phyloP scores from a whole-genome alignment of 2,113 vertebrate species.

The Dendropsophus ebraccatus region DNA sequence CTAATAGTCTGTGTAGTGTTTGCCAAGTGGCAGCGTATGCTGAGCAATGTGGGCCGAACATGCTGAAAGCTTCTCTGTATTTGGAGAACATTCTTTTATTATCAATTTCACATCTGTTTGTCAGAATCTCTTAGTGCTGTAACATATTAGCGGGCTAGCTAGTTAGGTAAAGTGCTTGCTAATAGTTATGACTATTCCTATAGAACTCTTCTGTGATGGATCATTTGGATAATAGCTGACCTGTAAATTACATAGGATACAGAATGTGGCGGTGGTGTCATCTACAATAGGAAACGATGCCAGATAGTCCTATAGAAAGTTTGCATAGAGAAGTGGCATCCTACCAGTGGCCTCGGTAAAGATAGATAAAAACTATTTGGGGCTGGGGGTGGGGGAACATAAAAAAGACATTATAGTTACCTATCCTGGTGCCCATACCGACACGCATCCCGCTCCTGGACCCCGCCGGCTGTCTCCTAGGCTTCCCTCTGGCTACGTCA shows the following conservation, averaged over 20 bases:
- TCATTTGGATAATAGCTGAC: background rate
- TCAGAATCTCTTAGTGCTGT: conserved; percentile 22
- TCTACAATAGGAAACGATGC: background rate
- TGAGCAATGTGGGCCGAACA: conserved; percentile 17
- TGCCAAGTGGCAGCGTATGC: conserved; percentile 27
- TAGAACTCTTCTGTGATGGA: background rate
- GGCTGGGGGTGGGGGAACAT: no score
- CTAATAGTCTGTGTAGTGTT: background rate
- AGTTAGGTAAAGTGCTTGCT: conserved; percentile 9
- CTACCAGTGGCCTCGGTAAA: no score
- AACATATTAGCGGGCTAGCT: conserved; percentile 19
- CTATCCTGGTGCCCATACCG: no score
- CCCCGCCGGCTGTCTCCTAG: no score
- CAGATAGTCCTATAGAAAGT: no score
- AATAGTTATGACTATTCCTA: conserved; percentile 8
- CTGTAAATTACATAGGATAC: background rate
- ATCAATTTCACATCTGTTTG: conserved; percentile 47
- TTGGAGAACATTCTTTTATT: conserved; percentile 42
- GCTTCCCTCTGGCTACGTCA: no score
- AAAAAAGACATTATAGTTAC: no score
- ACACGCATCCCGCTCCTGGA: no score
- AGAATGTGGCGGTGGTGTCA: background rate
- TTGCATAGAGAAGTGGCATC: no score
- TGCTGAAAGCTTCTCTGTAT: conserved; percentile 42
- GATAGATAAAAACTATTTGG: no score